These are phyloP conservation scores for Nibea albiflora DNA, from an alignment of 2,113 vertebrate species.

Conservation along the genomic window DNA sequence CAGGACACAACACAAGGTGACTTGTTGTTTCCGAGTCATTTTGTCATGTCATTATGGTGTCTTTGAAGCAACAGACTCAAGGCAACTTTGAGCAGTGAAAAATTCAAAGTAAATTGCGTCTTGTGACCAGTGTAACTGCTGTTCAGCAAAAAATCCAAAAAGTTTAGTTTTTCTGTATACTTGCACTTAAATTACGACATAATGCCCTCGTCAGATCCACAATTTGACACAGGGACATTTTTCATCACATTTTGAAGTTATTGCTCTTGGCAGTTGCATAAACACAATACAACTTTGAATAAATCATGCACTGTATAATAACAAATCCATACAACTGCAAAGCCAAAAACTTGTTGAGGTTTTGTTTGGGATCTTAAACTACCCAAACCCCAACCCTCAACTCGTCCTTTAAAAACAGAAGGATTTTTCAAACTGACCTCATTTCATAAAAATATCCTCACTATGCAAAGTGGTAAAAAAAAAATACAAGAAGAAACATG, in stretches of 20 bases:
- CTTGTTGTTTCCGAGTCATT: no score
- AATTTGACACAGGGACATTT: not conserved
- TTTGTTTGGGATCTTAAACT: conserved; percentile 6
- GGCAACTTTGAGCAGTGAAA: not conserved
- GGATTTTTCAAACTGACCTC: conserved; percentile 13
- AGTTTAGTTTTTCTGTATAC: conserved; percentile 11
- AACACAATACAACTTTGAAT: not conserved
- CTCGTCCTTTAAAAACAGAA: conserved; percentile 1
- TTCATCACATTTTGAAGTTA: conserved; percentile 30
- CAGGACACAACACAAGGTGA: no score
- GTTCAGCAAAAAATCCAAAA: not conserved
- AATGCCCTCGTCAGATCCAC: not conserved
- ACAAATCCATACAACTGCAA: not conserved
- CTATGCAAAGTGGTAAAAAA: not conserved
- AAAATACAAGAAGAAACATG: conserved; percentile 25
- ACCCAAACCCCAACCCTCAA: not conserved
- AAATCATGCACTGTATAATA: not conserved
- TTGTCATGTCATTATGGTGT: not conserved
- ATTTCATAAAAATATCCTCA: conserved; percentile 16
- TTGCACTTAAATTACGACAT: not conserved
- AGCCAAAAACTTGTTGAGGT: conserved; percentile 14
- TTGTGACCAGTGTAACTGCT: not conserved
- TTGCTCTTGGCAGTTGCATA: conserved; percentile 15
- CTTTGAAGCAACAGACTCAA: not conserved
- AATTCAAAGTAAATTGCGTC: no score